phyloP scores from a whole-genome alignment of 2,113 vertebrate genomes.

The Anguilla rostrata region DNA sequence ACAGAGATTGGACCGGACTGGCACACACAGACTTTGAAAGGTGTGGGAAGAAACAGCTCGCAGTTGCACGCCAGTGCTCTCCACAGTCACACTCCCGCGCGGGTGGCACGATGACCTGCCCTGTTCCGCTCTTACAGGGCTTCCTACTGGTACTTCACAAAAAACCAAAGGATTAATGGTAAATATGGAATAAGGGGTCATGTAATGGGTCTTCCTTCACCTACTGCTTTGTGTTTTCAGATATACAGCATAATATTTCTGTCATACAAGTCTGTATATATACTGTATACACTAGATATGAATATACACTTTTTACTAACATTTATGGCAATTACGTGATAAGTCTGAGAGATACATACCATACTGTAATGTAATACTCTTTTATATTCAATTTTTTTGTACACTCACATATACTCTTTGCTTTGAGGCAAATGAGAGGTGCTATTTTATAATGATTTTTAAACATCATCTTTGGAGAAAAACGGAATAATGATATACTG shows the following conservation, averaged over 20 bases:
- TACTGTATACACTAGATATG: too few relatives aligned
- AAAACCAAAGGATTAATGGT: neutral
- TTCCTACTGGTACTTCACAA: neutral
- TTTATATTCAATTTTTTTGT: too few relatives aligned
- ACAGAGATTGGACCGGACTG: constrained; percentile 68
- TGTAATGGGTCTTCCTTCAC: neutral
- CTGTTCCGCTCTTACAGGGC: neutral
- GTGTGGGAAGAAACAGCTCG: constrained; percentile 16
- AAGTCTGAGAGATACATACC: too few relatives aligned
- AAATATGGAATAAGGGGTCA: neutral
- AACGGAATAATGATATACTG: neutral
- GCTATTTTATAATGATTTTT: neutral
- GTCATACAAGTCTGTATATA: too few relatives aligned
- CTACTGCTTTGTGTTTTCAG: neutral
- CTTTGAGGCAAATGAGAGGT: too few relatives aligned
- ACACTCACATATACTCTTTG: too few relatives aligned
- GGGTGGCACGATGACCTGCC: neutral
- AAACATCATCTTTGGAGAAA: neutral
- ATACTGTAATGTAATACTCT: too few relatives aligned
- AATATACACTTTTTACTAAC: too few relatives aligned
- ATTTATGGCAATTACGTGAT: too few relatives aligned
- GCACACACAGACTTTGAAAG: neutral
- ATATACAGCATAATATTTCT: neutral
- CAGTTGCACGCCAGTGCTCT: constrained; percentile 17
- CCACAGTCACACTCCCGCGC: constrained; percentile 10